phyloP scores from a whole-genome alignment of 2,888 invertebrate genomes.

The Cyclophora punctaria region DNA sequence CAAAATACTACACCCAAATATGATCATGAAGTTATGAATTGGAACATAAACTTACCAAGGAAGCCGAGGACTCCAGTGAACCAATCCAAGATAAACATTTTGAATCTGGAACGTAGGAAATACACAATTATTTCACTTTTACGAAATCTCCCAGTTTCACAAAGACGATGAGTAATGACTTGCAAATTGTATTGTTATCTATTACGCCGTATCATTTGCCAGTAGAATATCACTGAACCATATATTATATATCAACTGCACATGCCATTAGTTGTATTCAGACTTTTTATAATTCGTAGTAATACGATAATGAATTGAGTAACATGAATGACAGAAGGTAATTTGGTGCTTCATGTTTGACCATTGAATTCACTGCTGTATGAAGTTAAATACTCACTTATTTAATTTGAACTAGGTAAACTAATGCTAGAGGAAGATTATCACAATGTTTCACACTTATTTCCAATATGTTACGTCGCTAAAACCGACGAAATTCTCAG shows the following conservation, averaged over 20 bases:
- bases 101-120: slow-evolving; percentile 58
- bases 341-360: slow-evolving; percentile 52
- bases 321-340: slow-evolving; percentile 66
- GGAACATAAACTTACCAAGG: slow-evolving; percentile 80
- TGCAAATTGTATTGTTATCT: slow-evolving; percentile 47
- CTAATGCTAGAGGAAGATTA: slow-evolving; percentile 64
- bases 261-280: slow-evolving; percentile 27
- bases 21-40: slow-evolving; percentile 1
- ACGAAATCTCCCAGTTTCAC: slow-evolving; percentile 33
- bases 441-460: slow-evolving; percentile 66
- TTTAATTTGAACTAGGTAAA: slow-evolving; percentile 65
- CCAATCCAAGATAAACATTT: slow-evolving; percentile 97
- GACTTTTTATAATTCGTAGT: slow-evolving; percentile 36
- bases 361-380: slow-evolving; percentile 32
- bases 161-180: slow-evolving; percentile 59
- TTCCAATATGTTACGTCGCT: slow-evolving; percentile 58
- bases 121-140: slow-evolving; percentile 31
- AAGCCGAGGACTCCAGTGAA: slow-evolving; percentile 95
- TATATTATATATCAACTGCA: slow-evolving; percentile 21
- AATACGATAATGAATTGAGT: slow-evolving; percentile 58
- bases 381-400: slow-evolving; percentile 55
- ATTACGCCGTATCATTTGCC: slow-evolving; percentile 34
- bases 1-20: too few species aligned
- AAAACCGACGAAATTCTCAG: slow-evolving; percentile 56
- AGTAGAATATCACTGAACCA: slow-evolving; percentile 23